Conservation (phyloP, 2,888 invertebrate genomes). For the Drosophila aldrichi region DNA sequence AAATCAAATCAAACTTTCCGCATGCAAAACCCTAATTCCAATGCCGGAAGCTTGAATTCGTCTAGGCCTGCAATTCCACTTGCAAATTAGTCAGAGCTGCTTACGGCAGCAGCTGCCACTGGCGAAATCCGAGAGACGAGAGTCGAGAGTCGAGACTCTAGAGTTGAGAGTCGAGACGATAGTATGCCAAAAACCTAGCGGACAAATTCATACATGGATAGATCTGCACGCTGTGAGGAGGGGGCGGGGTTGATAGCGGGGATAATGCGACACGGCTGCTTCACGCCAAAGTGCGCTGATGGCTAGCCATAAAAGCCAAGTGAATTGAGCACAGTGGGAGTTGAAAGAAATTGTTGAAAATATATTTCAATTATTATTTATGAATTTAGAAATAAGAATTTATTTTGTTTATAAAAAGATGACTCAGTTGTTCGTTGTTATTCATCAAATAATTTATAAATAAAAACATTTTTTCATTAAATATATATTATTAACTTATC, state of each 20-base stretch:
- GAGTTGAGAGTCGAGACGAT: constrained; percentile 7
- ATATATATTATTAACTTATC: too few relatives aligned
- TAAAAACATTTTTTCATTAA: too few relatives aligned
- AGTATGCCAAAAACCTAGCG: constrained; percentile 35
- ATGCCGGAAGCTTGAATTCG: constrained; percentile 70
- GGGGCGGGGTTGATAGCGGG: constrained; percentile 6
- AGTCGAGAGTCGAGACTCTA: neutral
- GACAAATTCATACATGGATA: constrained; percentile 17
- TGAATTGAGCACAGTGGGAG: constrained; percentile 33
- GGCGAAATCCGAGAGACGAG: constrained; percentile 40
- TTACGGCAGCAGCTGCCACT: constrained; percentile 43
- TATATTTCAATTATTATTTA: neutral
- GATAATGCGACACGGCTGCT: constrained; percentile 54
- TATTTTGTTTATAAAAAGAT: too few relatives aligned
- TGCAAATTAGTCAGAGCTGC: constrained; percentile 69
- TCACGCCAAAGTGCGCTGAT: constrained; percentile 72
- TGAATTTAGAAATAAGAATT: neutral
- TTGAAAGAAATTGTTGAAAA: neutral
- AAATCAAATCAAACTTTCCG: constrained; percentile 66
- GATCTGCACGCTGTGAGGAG: neutral
- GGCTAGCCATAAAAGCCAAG: constrained; percentile 40
- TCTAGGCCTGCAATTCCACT: constrained; percentile 64
- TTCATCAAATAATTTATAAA: too few relatives aligned
- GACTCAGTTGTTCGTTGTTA: too few relatives aligned
- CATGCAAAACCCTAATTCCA: constrained; percentile 69